Conservation (phyloP, 2,797 vertebrate species). For the Salmo trutta region DNA sequence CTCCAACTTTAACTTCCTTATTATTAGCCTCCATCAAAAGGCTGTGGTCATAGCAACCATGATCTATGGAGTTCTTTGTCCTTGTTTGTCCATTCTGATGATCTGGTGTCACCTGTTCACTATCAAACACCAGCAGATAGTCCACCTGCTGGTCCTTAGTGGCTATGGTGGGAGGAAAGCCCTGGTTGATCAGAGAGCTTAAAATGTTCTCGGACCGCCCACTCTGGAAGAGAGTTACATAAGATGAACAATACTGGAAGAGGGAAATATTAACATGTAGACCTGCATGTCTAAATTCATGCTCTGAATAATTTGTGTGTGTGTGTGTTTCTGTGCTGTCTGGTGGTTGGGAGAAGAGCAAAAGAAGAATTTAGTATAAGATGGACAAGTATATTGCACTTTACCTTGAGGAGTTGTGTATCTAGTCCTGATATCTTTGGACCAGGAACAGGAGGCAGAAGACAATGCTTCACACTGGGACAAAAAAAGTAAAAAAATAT, state of each 20-base stretch:
- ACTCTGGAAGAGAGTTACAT: constrained; percentile 66
- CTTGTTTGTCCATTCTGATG: constrained; percentile 51
- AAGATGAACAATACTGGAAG: constrained; percentile 1
- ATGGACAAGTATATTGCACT: no score
- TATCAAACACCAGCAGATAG: constrained; percentile 83
- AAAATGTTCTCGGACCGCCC: constrained; percentile 81
- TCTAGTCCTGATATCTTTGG: constrained; percentile 93
- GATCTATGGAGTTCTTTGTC: constrained; percentile 72
- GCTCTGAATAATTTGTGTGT: not conserved
- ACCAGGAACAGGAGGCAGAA: constrained; percentile 89
- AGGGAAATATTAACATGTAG: constrained; percentile 1
- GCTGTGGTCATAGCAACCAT: constrained; percentile 68
- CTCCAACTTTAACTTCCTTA: constrained; percentile 37
- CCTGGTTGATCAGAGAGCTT: constrained; percentile 77
- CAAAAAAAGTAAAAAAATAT: constrained; percentile 9
- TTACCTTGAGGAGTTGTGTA: constrained; percentile 84
- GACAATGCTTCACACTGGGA: constrained; percentile 78
- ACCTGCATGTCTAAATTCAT: not conserved
- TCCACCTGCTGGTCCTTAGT: constrained; percentile 81
- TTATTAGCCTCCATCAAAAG: constrained; percentile 61
- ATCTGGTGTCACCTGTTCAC: constrained; percentile 62
- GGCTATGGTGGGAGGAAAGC: constrained; percentile 75
- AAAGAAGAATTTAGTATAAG: no score
- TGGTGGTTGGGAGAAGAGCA: not conserved
- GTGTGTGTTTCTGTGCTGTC: not conserved